Percentiles rank a stretch among this genome's conserved stretches.
Conservation (phyloP, 2,888 invertebrate species). For the Pantelozetes paolii region DNA sequence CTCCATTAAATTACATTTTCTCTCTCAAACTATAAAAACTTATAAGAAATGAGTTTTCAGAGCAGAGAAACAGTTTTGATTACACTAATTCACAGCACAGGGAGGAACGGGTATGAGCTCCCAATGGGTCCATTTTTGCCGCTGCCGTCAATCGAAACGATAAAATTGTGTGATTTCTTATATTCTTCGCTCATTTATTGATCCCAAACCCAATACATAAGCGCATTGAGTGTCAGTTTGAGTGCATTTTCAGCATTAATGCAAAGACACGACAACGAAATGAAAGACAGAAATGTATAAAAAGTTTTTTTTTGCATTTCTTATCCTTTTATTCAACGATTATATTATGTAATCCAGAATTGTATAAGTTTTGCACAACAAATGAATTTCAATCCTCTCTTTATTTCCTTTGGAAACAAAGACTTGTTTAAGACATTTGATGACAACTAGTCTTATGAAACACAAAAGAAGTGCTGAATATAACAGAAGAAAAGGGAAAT, state of each 20-base stretch:
- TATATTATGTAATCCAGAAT: constrained; percentile 7
- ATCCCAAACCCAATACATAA: constrained; percentile 23
- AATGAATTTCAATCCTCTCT: background rate
- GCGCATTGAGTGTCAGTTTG: constrained; percentile 16
- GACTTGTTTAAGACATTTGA: constrained; percentile 13
- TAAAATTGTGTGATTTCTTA: constrained; percentile 7
- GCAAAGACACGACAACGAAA: background rate
- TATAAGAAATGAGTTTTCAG: background rate
- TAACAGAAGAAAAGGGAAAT: background rate
- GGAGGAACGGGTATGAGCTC: too few species aligned
- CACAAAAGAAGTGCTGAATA: constrained; percentile 1
- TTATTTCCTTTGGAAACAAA: background rate
- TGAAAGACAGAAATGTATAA: constrained; percentile 13
- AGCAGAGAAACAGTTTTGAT: background rate
- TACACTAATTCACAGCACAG: background rate
- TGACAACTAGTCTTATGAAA: constrained; percentile 1
- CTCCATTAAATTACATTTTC: background rate
- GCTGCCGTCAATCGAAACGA: background rate
- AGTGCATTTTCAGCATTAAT: background rate
- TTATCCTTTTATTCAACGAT: background rate
- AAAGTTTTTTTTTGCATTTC: background rate
- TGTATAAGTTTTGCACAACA: background rate
- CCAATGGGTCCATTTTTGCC: background rate
- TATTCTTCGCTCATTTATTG: constrained; percentile 19
- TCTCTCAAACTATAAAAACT: background rate